Percentiles rank a stretch among this genome's conserved stretches.
phyloP scores from a whole-genome alignment of 2,888 invertebrate genomes.

The Nebria brevicollis region DNA sequence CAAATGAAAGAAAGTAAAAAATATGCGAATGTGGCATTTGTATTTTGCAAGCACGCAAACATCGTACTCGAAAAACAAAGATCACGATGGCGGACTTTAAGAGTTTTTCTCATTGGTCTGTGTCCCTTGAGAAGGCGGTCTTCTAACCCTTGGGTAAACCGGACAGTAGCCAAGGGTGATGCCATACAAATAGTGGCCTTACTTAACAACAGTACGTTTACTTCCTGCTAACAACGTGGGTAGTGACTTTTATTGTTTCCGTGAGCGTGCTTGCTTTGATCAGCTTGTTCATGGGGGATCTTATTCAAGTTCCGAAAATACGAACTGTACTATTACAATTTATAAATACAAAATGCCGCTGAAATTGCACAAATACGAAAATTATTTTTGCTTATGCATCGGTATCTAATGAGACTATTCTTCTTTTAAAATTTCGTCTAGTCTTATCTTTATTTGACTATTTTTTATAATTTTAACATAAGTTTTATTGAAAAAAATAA shows the following conservation, averaged over 20 bases:
- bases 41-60: not conserved
- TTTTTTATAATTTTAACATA: not conserved
- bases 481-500: not conserved
- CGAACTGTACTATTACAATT: not conserved
- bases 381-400: not conserved
- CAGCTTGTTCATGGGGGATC: not conserved
- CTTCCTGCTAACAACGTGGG: conserved; percentile 17
- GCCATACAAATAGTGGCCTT: conserved; percentile 6
- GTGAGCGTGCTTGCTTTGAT: conserved; percentile 8
- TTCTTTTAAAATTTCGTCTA: not conserved
- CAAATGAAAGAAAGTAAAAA: not conserved
- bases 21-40: not conserved
- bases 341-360: not conserved
- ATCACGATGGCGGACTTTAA: conserved; percentile 13
- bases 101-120: conserved; percentile 18
- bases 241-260: conserved; percentile 21
- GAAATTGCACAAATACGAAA: not conserved
- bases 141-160: conserved; percentile 15
- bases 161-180: not conserved
- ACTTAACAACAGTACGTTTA: conserved; percentile 14
- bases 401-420: not conserved
- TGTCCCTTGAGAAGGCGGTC: conserved; percentile 25
- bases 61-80: conserved; percentile 4
- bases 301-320: not conserved
- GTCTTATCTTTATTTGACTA: not conserved